Evolutionary conservation across 2,797 vertebrate species (phyloP).

Genomic region (Benthosema pterotum): DNA sequence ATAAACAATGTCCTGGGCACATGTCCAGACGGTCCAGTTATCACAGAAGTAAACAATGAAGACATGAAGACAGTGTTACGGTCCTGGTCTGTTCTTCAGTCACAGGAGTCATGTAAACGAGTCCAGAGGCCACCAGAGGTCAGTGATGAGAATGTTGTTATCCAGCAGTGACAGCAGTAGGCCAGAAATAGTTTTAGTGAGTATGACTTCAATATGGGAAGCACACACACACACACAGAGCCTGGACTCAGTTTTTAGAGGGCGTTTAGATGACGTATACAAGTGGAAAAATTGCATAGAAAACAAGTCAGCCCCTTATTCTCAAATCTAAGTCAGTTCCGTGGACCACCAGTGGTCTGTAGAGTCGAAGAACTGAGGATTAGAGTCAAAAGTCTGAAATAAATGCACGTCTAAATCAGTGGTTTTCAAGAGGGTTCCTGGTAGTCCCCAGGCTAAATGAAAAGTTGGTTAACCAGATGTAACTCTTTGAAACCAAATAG

Average conservation of each 20-base stretch:
- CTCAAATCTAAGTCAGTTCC: no score
- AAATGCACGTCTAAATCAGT: no score
- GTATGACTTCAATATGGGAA: conserved; percentile 20
- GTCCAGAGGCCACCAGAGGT: conserved; percentile 30
- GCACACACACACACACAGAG: neutral
- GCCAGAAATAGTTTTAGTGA: neutral
- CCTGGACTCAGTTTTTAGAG: neutral
- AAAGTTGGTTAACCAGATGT: no score
- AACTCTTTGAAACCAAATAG: no score
- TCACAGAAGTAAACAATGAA: conserved; percentile 61
- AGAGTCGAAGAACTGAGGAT: no score
- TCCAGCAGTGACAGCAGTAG: neutral
- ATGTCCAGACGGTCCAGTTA: conserved; percentile 38
- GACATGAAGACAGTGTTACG: conserved; percentile 49
- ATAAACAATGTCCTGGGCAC: neutral
- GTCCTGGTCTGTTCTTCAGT: conserved; percentile 31
- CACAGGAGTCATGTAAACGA: conserved; percentile 56
- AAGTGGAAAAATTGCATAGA: conserved; percentile 34
- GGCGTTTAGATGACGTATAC: neutral
- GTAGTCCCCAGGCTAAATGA: no score
- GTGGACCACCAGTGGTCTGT: no score
- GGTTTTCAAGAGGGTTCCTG: no score
- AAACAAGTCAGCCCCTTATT: conserved; percentile 29
- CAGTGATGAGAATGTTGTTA: neutral
- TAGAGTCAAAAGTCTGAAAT: no score